These are phyloP conservation scores for Orchesellides sinensis DNA, from an alignment of 2,888 invertebrate species.

Conservation along the genomic window DNA sequence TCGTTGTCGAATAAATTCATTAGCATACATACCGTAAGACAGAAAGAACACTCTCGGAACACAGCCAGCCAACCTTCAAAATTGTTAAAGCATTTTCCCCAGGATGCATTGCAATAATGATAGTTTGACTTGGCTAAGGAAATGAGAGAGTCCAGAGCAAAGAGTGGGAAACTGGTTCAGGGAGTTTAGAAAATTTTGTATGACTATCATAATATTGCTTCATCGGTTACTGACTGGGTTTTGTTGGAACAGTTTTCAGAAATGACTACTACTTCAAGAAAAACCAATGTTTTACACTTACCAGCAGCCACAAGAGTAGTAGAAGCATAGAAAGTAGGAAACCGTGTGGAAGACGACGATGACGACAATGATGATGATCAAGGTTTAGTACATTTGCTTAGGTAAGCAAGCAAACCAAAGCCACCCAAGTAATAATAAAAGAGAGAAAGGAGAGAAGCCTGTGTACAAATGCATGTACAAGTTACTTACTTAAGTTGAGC, in stretches of 20 bases:
- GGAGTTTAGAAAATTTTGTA: not conserved
- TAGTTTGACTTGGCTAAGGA: slow-evolving; percentile 45
- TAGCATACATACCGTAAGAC: slow-evolving; percentile 33
- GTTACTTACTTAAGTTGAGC: slow-evolving; percentile 43
- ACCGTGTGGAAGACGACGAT: slow-evolving; percentile 15
- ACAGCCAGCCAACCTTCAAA: not conserved
- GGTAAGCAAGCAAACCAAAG: slow-evolving; percentile 57
- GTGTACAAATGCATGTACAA: slow-evolving; percentile 13
- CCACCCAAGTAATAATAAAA: slow-evolving; percentile 3
- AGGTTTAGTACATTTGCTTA: slow-evolving; percentile 59
- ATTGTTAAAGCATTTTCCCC: not conserved
- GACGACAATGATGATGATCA: slow-evolving; percentile 39
- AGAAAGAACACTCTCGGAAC: slow-evolving; percentile 1
- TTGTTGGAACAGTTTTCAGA: not conserved
- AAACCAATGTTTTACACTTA: slow-evolving; percentile 63
- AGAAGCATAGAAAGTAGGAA: not conserved
- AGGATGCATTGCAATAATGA: slow-evolving; percentile 46
- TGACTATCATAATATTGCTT: slow-evolving; percentile 5
- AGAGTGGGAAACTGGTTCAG: not conserved
- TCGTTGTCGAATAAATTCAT: slow-evolving; percentile 64
- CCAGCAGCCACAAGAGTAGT: not conserved
- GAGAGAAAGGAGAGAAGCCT: slow-evolving; percentile 10
- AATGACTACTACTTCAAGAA: slow-evolving; percentile 19
- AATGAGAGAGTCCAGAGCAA: slow-evolving; percentile 47
- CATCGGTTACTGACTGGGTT: slow-evolving; percentile 6